Base-by-base conservation (phyloP, 2,797 vertebrate species). In the Macropus fuliginosus region DNA sequence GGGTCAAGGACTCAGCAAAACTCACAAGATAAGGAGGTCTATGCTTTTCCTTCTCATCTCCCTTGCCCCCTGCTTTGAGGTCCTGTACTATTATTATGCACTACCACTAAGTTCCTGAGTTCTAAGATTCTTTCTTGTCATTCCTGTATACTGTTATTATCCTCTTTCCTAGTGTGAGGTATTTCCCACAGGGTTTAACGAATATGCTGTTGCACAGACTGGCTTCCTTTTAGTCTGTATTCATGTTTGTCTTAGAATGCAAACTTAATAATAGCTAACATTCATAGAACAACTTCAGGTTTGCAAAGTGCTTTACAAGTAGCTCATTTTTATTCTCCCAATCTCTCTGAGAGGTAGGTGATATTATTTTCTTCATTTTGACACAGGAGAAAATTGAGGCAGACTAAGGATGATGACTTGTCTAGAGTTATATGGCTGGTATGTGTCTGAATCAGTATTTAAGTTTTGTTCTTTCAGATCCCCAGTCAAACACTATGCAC, bases 241-340 rank as follows among this genome's bases (percentile, higher is more conserved):
- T 87, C 40, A 52, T n/a, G 55, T 81, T 93, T 96, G 52, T 55
- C 93, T 96, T 91, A 62, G 54, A 96, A 93, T 95, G 87, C 55
- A 92, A 95, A 34, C 31, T 91, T 56, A 87, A 50, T 50, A 87
- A 87, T 50, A 11, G 8, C 9, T 50, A 87, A 87, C 21, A 50
- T 40, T 81, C 66, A 46, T 10, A 10, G n/a, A 81, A 81, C 3
- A 46, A 6, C 46, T 87, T 50, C 11, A 50, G 24, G 40, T 87
- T 87, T 87, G 40, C 40, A 27, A 40, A 74, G 62, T 74, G 34
- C 16, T 74, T 16, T 74, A 2, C 21, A 81, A 87, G 24, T 28
- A 27, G 27, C 21, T 87, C 34, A 74, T 74, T 74, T 66, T 40
- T 74, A 40, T 40, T 5, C 34, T 46, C 40, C 40, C 18, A 87